These are phyloP conservation scores for Apaloderma vittatum DNA, from an alignment of 2,113 vertebrate species.

Conservation along the genomic window DNA sequence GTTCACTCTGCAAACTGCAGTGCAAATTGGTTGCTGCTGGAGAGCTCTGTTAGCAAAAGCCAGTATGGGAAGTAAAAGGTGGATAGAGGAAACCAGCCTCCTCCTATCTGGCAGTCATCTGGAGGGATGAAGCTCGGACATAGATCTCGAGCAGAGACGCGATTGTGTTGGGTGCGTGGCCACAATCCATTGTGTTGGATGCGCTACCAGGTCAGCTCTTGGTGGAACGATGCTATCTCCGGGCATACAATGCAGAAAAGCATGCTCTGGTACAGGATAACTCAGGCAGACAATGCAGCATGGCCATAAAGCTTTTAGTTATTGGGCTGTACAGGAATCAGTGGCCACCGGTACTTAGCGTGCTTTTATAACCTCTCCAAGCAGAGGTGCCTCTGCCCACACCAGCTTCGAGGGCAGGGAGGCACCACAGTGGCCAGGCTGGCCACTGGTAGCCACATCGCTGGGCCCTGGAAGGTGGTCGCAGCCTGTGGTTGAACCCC, in stretches of 20 bases:
- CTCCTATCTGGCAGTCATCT: neutral
- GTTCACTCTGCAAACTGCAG: neutral
- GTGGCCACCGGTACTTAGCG: fast-evolving
- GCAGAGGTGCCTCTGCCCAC: neutral
- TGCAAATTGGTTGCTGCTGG: neutral
- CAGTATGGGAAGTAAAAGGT: neutral
- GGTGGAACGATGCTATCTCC: neutral
- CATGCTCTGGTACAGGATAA: neutral
- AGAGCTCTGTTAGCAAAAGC: neutral
- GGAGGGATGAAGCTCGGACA: fast-evolving
- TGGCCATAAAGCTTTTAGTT: neutral
- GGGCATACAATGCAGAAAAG: neutral
- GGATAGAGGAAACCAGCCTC: neutral
- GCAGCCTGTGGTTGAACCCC: fast-evolving
- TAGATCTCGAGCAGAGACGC: neutral
- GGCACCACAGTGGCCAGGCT: neutral
- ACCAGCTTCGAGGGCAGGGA: fast-evolving
- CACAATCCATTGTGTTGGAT: too few relatives aligned
- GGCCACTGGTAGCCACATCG: fast-evolving
- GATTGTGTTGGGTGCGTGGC: fast-evolving
- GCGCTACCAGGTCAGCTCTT: fast-evolving
- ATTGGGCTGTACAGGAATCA: neutral
- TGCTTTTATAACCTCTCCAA: neutral
- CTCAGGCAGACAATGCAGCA: neutral
- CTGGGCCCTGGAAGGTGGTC: neutral